Conservation (phyloP, 2,113 vertebrate genomes). For the Pollachius pollachius region DNA sequence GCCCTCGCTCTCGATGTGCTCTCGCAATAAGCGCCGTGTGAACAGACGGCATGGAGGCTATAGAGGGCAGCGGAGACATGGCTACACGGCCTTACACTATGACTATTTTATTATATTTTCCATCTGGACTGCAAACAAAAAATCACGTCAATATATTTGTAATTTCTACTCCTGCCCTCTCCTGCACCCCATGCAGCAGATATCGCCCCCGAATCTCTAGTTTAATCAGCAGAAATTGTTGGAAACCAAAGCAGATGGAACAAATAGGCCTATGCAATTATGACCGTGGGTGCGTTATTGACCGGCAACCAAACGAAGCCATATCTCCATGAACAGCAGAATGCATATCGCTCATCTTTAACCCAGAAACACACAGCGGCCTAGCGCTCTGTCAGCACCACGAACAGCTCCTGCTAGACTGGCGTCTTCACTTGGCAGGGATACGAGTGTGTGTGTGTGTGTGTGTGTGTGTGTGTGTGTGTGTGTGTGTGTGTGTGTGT, state of each 20-base stretch:
- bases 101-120: not conserved
- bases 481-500: no score
- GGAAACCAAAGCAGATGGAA: slow-evolving; percentile 50
- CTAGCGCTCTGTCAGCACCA: slow-evolving; percentile 8
- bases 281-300: slow-evolving; percentile 49
- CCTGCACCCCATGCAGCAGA: not conserved
- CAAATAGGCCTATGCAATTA: slow-evolving; percentile 1
- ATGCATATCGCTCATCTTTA: not conserved
- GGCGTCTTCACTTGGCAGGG: not conserved
- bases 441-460: no score
- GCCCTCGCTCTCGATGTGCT: not conserved
- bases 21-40: not conserved
- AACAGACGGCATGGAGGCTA: not conserved
- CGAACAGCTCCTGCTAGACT: not conserved
- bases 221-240: slow-evolving; percentile 61
- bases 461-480: no score
- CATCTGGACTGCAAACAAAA: not conserved
- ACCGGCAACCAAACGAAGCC: slow-evolving; percentile 9
- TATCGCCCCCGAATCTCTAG: slow-evolving; percentile 29
- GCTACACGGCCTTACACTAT: not conserved
- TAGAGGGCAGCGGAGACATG: not conserved
- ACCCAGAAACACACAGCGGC: no score
- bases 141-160: slow-evolving; percentile 10
- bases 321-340: not conserved
- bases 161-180: slow-evolving; percentile 12